A percentile compares a stretch with the other conserved stretches of the same genome.
phyloP scores from a whole-genome alignment of 2,888 invertebrate genomes.

The Sarcophaga caerulescens region DNA sequence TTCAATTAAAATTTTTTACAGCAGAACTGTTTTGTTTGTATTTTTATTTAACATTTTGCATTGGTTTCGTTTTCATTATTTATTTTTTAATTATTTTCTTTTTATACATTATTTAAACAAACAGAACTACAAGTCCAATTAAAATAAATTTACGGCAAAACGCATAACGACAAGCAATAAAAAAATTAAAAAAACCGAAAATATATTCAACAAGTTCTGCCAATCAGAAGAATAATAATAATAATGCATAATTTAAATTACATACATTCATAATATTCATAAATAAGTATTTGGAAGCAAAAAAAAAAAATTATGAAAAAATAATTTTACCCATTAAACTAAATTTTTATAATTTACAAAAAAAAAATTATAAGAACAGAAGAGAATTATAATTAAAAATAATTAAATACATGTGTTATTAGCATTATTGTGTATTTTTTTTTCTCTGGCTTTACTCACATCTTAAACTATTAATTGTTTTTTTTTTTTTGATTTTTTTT shows the following conservation, averaged over 20 bases:
- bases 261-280: background rate
- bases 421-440: background rate
- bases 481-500: background rate
- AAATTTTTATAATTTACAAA: slow-evolving; percentile 25
- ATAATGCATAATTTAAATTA: slow-evolving; percentile 21
- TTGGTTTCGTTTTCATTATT: slow-evolving; percentile 41
- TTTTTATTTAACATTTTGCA: slow-evolving; percentile 53
- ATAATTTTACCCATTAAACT: background rate
- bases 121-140: slow-evolving; percentile 25
- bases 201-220: slow-evolving; percentile 25
- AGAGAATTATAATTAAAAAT: slow-evolving; percentile 18
- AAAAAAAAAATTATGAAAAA: background rate
- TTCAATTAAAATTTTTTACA: slow-evolving; percentile 52
- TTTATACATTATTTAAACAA: slow-evolving; percentile 47
- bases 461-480: slow-evolving; percentile 30
- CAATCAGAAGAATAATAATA: background rate
- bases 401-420: background rate
- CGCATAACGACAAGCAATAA: slow-evolving; percentile 7
- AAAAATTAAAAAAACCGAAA: slow-evolving; percentile 21
- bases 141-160: slow-evolving; percentile 2
- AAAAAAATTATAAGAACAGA: background rate
- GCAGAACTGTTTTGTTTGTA: slow-evolving; percentile 40
- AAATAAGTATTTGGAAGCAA: slow-evolving; percentile 7
- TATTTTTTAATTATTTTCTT: slow-evolving; percentile 33
- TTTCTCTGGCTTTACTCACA: slow-evolving; percentile 37